phyloP scores from a whole-genome alignment of 2,113 vertebrate species.

The Phaethornis superciliosus region DNA sequence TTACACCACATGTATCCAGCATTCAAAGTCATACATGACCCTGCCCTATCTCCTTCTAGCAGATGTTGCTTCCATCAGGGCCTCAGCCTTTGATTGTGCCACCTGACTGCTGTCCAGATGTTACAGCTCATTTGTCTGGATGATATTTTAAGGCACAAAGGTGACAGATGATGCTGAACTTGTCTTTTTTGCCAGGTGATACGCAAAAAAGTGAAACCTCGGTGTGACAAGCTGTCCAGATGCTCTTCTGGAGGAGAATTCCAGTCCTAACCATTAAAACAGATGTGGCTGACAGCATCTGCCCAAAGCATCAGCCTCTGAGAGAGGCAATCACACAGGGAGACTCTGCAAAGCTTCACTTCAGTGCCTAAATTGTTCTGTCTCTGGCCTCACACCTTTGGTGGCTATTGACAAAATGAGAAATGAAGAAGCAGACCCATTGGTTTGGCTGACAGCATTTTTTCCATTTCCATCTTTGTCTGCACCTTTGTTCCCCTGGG shows the following conservation, averaged over 20 bases:
- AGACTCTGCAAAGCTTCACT: neutral
- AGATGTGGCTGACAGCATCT: accelerated
- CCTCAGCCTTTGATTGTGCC: neutral
- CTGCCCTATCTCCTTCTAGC: neutral
- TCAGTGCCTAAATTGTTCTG: neutral
- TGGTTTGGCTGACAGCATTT: neutral
- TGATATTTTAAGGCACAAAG: neutral
- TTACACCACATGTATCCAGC: neutral
- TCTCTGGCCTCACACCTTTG: neutral
- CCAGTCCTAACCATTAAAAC: neutral
- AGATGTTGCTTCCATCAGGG: neutral
- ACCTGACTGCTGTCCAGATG: neutral
- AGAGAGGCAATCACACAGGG: neutral
- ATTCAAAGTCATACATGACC: neutral
- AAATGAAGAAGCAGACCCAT: neutral
- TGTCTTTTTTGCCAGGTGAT: conserved; percentile 2
- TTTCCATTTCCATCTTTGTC: neutral
- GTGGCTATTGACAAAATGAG: neutral
- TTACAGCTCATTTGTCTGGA: neutral
- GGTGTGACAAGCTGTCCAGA: neutral
- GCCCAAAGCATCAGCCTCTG: neutral
- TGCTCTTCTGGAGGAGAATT: neutral
- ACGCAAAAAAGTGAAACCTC: neutral
- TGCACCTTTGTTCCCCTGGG: neutral
- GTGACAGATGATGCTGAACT: neutral